These are phyloP conservation scores for Pseudolycoriella hygida DNA, from an alignment of 2,888 invertebrate genomes.

Conservation along the genomic window DNA sequence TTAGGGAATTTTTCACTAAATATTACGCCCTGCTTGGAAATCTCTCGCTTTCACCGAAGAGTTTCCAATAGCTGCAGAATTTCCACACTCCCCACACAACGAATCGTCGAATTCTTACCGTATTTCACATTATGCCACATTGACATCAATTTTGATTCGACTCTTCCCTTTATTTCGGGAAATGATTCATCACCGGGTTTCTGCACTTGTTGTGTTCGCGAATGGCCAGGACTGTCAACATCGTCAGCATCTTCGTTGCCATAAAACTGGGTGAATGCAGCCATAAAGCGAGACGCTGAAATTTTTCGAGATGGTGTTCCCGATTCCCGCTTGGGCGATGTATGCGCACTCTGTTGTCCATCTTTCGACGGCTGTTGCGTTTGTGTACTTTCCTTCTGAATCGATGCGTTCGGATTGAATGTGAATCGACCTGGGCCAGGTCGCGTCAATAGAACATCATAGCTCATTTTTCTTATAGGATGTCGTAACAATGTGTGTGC, in stretches of 20 bases:
- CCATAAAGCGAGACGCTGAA: conserved; percentile 15
- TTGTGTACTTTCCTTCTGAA: too few relatives aligned
- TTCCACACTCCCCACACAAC: neutral
- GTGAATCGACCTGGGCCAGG: conserved; percentile 11
- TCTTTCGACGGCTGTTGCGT: too few relatives aligned
- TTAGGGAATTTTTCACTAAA: too few relatives aligned
- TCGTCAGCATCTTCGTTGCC: neutral
- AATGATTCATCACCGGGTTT: neutral
- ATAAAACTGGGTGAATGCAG: neutral
- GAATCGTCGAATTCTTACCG: conserved; percentile 31
- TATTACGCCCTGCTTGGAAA: too few relatives aligned
- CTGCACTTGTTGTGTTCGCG: neutral
- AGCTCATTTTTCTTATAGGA: conserved; percentile 19
- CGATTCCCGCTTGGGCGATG: neutral
- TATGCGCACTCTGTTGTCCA: too few relatives aligned
- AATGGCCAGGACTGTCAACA: neutral
- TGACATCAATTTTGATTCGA: conserved; percentile 65
- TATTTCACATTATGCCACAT: conserved; percentile 90
- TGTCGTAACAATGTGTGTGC: too few relatives aligned
- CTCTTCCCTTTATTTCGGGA: conserved; percentile 48
- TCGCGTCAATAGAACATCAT: conserved; percentile 26
- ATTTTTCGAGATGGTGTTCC: conserved; percentile 26
- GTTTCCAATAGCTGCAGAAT: too few relatives aligned
- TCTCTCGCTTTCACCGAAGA: too few relatives aligned
- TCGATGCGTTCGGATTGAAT: too few relatives aligned